Evolutionary conservation across 2,113 vertebrate genomes (phyloP), one percentile per base, ranked within the genome.

Genomic region (Indri indri): DNA sequence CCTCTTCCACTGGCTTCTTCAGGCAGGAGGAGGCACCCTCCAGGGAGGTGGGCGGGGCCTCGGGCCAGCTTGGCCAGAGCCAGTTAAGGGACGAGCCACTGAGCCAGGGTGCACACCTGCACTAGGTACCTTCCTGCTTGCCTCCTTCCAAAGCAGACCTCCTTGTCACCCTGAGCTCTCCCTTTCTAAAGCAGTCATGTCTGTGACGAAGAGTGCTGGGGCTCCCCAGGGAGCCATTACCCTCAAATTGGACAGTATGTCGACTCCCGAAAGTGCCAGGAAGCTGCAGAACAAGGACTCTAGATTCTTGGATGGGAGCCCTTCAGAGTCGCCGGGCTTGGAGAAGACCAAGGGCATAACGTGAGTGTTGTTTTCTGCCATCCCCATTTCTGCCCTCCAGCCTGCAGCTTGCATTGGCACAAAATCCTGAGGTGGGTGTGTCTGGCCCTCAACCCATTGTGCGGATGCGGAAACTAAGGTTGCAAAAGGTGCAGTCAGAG

Each of bases 301-400:
- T 91, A 97, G 97, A 30, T 98, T 98, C 95, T 98, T 97, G 0
- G 98, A 99, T 0, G 97, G 92, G 16, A 98, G 94, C 0, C 0
- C 98, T 98, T 45, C 97, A n/a, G 86, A 98, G 97, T 73, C 98
- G 70, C 68, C 92, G 74, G 94, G 96, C 0, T 54, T 74, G 0
- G 95, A 98, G 96, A 98, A 98, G 73, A 93, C 81, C 97, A 97
- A 97, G 0, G 98, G 99, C 9, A 99, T 98, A 47, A 99, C 99
- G 99, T 99, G 97, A 99, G 99, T 97, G 65, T 8, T 25, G 23
- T 14, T 90, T 52, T 74, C 91, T 91, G 30, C 59, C 57, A 40
- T 34, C 42, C n/a, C 42, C 14, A 30, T 10, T 30, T 52, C 84
- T 0, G 5, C 70, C 71, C n/a, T 50, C 37, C n/a, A 32, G 22